Base-by-base conservation (phyloP, 1,140 invertebrate species). In the Musca vetustissima region DNA sequence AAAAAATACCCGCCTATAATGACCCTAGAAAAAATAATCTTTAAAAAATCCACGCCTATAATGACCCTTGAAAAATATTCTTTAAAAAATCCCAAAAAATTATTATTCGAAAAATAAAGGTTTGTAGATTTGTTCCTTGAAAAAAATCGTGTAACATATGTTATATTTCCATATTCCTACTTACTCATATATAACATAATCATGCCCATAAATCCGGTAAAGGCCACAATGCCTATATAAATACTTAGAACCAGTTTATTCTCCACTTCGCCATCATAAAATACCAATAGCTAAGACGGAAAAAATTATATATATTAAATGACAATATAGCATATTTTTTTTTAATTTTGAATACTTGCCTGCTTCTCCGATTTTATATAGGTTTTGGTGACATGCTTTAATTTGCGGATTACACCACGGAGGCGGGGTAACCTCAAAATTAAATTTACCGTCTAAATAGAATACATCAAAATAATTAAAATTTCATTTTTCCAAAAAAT, bases 191-290 rank as follows among this genome's bases (percentile, higher is more conserved):
- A 61, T 22, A 79, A n/a, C 59, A 71, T 70, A 14, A 72, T 64
- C 13, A 78, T 43, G 24, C 69, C 74, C 57, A 76, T 28, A 3
- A 57, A 19, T 1, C 70, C 73, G 0, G 75, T 72, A 1, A 65
- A 24, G 4, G 73, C 55, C 8, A 77, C 76, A n/a, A 76, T 57
- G 13, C 55, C 22, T 6, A 73, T 74, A 47, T 76, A 79, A 21
- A 76, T 65, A 1, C 76, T 68, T 11, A 73, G 69, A 1, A 71
- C 71, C 14, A 75, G 1, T 50, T 78, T 79, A 57, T 71, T 73
- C 17, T 73, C 48, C 24, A 72, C 47, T 57, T 79, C 77, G 9
- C 70, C 68, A 11, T 43, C 59, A 15, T 72, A 24, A 52, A 78
- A 79, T 4, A 66, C 48, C 19, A 57, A 43, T 11, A 43, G 13